Base-by-base conservation (phyloP, 2,797 vertebrate species). In the Erithacus rubecula region DNA sequence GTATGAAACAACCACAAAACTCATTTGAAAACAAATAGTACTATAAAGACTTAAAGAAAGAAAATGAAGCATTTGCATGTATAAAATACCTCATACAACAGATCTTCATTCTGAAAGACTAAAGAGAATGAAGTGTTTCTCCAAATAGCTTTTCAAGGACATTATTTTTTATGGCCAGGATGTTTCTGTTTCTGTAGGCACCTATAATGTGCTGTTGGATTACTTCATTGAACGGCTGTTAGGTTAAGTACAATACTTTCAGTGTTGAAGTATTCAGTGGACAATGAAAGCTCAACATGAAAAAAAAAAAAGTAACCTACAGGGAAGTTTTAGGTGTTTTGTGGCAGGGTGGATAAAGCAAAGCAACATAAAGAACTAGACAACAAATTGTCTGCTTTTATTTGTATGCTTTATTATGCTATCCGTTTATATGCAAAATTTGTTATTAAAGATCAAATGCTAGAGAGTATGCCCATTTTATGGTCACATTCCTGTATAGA, bases 161-260 rank as follows among this genome's bases (percentile, higher is more conserved):
- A 94, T 95, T 96, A 96, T 94, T 96, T 95, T 95, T 96, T 96
- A 96, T 91, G 79, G 82, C 84, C 92, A 95, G 93, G 93, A 95
- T 95, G 92, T 94, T 93, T 92, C 71, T 83, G 24, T 93, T 94
- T 94, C 89, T 93, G 82, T 91, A 95, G 95, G 82, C 91, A 91
- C 91, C 87, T 92, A 89, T 68, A 75, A 92, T 90, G 60, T 36
- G 83, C 83, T 90, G 26, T 77, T 87, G 81, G 92, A 92, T 95
- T 96, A 74, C 84, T 89, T 94, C 51, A 68, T 8, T 85, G 60
- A 85, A 52, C 1, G 68, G 58, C 79, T 77, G 55, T 68, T 95
- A 58, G 71, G 72, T 80, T 93, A 89, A 88, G n/a, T 59, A 91
- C 76, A 95, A 75, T 75, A 71, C 5, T 1, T 63, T 62, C 79